A percentile compares a stretch with the other conserved stretches of the same genome.
Evolutionary conservation across 2,888 invertebrate genomes (phyloP).

Genomic region (Ryuthela nishihirai): DNA sequence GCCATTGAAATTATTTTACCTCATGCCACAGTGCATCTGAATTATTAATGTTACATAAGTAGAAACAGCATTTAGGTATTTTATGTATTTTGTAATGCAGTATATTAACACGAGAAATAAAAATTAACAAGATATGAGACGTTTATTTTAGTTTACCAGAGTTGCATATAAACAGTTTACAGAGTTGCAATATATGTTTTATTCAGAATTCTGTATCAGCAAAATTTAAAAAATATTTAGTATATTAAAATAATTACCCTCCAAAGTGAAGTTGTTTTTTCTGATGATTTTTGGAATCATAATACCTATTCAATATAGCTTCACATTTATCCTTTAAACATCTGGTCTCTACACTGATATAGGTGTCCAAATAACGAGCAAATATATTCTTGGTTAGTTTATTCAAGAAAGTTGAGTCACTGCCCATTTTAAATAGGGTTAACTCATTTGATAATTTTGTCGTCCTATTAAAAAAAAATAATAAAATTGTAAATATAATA

Average conservation of each 20-base stretch:
- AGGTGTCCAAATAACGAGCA: slow-evolving; percentile 66
- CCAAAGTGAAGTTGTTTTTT: slow-evolving; percentile 88
- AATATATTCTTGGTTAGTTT: slow-evolving; percentile 78
- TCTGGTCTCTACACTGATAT: slow-evolving; percentile 68
- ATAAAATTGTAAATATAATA: no score
- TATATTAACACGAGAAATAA: no score
- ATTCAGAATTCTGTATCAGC: no score
- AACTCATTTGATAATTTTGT: slow-evolving; percentile 69
- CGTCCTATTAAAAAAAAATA: slow-evolving; percentile 57
- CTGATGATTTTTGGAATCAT: slow-evolving; percentile 87
- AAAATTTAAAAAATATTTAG: neutral
- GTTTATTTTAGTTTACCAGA: no score
- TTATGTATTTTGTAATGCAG: no score
- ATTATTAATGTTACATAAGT: no score
- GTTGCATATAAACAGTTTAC: no score
- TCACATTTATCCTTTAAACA: slow-evolving; percentile 74
- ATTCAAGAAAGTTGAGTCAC: slow-evolving; percentile 70
- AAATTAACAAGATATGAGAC: no score
- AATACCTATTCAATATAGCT: slow-evolving; percentile 74
- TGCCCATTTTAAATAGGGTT: slow-evolving; percentile 68
- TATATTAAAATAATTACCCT: slow-evolving; percentile 57
- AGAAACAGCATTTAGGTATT: no score
- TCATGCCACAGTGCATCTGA: no score
- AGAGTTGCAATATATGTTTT: no score
- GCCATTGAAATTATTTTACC: no score